Base-by-base conservation (phyloP, 37 sponge, comb jelly and placozoan genomes). In the Agelas oroides region DNA sequence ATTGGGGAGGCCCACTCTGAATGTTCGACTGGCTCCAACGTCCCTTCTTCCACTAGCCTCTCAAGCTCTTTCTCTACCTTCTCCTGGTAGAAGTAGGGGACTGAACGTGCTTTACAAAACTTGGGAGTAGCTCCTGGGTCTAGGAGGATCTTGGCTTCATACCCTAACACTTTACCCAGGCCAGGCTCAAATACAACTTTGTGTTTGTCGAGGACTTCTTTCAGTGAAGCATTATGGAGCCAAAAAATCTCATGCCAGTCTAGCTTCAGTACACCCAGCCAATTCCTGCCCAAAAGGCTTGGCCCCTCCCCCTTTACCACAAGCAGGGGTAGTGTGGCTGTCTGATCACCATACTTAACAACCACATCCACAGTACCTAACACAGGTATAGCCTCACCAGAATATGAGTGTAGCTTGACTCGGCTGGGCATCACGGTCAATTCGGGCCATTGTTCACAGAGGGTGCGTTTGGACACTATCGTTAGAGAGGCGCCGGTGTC, bases 241-340 rank as follows among this genome's bases (percentile, higher is more conserved):
- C 25, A 32, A 34, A 58, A 38, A 23, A 81, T 70, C 55, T 69
- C 53, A 8, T 55, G n/a, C 83, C 82, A 82, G 63, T 77, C 39
- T 25, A 81, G 32, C 32, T 13, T 53, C 1, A 88, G 41, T 2
- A 57, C 17, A 11, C 32, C 0, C 52, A 88, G 68, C 89, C 89
- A 88, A 62, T 82, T 54, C 38, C 89, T 65, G 24, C 77, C 89
- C 33, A 88, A 46, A 23, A 88, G 62, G 62, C 60, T 76, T 36
- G 89, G 77, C 14, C 89, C 89, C 13, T 11, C 20, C 23, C 83
- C 83, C 5, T 39, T 37, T 19, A 88, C 89, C 17, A 87, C 73
- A 5, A 79, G 2, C 58, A 88, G 59, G 75, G 54, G 46, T 21
- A 57, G 60, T 14, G 24, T 35, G 24, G 28, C 25, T 3, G 46